Conservation (phyloP, 2,113 vertebrate genomes). For the Hucho hucho region DNA sequence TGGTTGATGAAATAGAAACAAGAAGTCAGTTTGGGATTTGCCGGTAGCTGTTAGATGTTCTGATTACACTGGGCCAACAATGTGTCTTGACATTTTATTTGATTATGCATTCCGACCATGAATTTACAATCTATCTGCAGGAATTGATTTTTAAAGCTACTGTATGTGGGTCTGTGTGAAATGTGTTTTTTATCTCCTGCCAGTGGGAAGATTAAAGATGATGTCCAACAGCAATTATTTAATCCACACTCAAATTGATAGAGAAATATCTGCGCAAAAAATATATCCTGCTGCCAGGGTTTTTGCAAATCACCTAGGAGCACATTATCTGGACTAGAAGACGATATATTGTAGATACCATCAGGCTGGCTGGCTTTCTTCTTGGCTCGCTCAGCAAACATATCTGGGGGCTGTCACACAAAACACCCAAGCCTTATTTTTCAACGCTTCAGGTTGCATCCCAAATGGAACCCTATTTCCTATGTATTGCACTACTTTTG, state of each 20-base stretch:
- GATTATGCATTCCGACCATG: constrained; percentile 17
- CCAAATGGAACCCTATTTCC: no score
- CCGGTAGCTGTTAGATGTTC: constrained; percentile 13
- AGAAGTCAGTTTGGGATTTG: constrained; percentile 12
- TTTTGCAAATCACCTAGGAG: constrained; percentile 1
- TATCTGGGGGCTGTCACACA: constrained; percentile 26
- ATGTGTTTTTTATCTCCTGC: constrained; percentile 10
- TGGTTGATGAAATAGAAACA: constrained; percentile 26
- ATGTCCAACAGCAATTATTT: constrained; percentile 29
- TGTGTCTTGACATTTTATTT: constrained; percentile 4
- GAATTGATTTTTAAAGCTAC: constrained; percentile 23
- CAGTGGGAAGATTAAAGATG: constrained; percentile 33
- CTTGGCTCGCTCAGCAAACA: constrained; percentile 22
- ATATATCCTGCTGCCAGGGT: not conserved
- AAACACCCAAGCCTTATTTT: constrained; percentile 22
- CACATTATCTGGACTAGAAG: not conserved
- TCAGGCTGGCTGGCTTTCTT: constrained; percentile 16
- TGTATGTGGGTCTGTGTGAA: constrained; percentile 32
- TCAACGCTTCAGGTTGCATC: not conserved
- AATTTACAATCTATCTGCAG: constrained; percentile 16
- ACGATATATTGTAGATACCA: not conserved
- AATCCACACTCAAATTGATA: not conserved
- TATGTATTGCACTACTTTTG: no score
- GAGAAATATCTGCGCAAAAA: not conserved
- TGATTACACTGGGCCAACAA: constrained; percentile 14